Base-by-base conservation (phyloP, 1,140 invertebrate genomes). In the Listronotus oregonensis region DNA sequence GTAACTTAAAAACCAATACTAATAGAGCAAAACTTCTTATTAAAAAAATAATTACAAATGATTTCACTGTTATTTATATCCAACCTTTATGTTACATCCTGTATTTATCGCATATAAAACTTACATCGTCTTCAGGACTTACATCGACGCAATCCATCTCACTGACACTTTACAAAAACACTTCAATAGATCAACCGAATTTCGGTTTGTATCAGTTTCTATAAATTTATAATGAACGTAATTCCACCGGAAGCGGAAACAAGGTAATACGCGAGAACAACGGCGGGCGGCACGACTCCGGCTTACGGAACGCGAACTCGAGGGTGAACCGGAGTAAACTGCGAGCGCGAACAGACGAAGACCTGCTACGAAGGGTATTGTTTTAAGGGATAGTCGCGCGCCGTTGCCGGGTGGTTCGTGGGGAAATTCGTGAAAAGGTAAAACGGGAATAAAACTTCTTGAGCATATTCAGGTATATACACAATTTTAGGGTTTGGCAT, bases 81-180 rank as follows among this genome's bases (percentile, higher is more conserved):
- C n/a, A n/a, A n/a, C n/a, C n/a, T n/a, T n/a, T n/a, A n/a, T n/a
- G n/a, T n/a, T n/a, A n/a, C n/a, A n/a, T n/a, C n/a, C n/a, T n/a
- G n/a, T n/a, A n/a, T n/a, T n/a, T n/a, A 3, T 27, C 5, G 21
- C 2, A 27, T 27, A 27, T 27, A 27, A 27, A 50, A 54, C 43
- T 57, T 68, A 68, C 67, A 60, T 68, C 67, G n/a, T 64, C 54
- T 42, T 68, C 67, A n/a, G 51, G 15, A 42, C 14, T 63, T 31
- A 61, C 15, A 32, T 68, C 67, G 15, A 64, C 60, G 40, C 56
- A 59, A 46, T 68, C 62, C 67, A 68, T 68, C 15, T 54, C 40
- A n/a, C 14, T 37, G 46, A 42, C 32, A 40, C 21, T 10, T 7
- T 14, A 21, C n/a, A 14, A 27, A 44, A 43, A 27, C 8, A 12